Percentiles rank a stretch among this genome's conserved stretches.
Evolutionary conservation across 2,113 vertebrate species (phyloP).

Genomic region (Colius striatus): DNA sequence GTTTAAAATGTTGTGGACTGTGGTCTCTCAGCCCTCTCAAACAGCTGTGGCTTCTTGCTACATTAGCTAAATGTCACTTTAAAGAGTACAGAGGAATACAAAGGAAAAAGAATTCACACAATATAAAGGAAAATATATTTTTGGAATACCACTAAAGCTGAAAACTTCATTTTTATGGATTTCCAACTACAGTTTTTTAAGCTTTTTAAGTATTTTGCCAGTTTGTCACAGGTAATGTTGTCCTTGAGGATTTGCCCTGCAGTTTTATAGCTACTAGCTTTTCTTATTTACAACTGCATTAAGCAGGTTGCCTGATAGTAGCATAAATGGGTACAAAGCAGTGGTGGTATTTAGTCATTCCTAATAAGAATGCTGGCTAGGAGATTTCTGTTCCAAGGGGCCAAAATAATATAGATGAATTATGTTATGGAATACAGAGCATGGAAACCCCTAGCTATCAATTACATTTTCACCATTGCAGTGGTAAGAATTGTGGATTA

Average conservation of each 20-base stretch:
- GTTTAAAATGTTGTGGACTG: not conserved
- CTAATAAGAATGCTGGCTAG: constrained; percentile 15
- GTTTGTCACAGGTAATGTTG: constrained; percentile 46
- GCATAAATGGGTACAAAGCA: constrained; percentile 21
- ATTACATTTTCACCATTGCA: not conserved
- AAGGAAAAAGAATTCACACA: not conserved
- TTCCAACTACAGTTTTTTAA: constrained; percentile 23
- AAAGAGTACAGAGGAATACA: not conserved
- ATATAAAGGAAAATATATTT: not conserved
- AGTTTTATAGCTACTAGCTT: constrained; percentile 33
- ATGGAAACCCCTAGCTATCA: not conserved
- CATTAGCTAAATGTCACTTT: constrained; percentile 44
- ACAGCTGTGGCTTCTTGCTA: constrained; percentile 32
- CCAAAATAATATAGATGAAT: constrained; percentile 16
- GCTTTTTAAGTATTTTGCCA: constrained; percentile 39
- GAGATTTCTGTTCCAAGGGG: constrained; percentile 14
- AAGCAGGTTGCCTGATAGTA: constrained; percentile 26
- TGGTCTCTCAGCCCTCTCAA: not conserved
- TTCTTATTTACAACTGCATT: constrained; percentile 58
- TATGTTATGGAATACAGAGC: not conserved
- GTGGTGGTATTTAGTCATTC: constrained; percentile 55
- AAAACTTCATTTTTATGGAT: constrained; percentile 24
- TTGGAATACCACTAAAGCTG: not conserved
- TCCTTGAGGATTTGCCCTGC: constrained; percentile 48
- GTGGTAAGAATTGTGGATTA: not conserved